These are phyloP conservation scores for Leucoraja ocellata DNA, from an alignment of 2,797 vertebrate genomes.

Conservation along the genomic window DNA sequence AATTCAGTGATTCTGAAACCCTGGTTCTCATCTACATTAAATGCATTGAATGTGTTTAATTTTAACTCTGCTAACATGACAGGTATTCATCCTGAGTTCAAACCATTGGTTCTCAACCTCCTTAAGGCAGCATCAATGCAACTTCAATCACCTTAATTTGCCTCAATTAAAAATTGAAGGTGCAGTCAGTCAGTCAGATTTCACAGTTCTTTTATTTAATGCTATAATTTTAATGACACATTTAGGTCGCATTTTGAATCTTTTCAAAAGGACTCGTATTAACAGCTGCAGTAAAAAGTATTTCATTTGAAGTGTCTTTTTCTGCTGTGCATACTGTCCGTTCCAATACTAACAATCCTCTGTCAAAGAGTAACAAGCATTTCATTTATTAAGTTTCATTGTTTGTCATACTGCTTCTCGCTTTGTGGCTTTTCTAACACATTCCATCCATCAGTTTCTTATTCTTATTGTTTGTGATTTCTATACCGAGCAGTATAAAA, in stretches of 20 bases:
- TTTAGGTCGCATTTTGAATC: not conserved
- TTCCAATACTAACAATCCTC: not conserved
- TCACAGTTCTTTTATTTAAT: not conserved
- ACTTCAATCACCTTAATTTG: not conserved
- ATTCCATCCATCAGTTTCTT: slow-evolving; percentile 2
- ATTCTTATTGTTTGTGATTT: not conserved
- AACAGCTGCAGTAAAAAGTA: not conserved
- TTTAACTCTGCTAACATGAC: not conserved
- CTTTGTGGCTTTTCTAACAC: not conserved
- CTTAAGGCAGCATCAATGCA: not conserved
- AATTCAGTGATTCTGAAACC: not conserved
- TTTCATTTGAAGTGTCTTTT: not conserved
- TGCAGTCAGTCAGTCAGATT: not conserved
- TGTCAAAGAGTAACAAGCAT: not conserved
- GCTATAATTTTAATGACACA: not conserved
- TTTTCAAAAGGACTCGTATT: not conserved
- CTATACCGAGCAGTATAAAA: not conserved
- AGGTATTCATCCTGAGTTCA: not conserved
- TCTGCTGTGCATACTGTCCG: not conserved
- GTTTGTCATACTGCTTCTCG: not conserved
- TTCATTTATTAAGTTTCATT: slow-evolving; percentile 17
- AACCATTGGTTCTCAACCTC: not conserved
- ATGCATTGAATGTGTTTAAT: not conserved
- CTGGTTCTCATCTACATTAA: not conserved
- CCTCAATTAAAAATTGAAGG: slow-evolving; percentile 15